Base-by-base conservation (phyloP, 1,140 invertebrate species). In the Littorina saxatilis region DNA sequence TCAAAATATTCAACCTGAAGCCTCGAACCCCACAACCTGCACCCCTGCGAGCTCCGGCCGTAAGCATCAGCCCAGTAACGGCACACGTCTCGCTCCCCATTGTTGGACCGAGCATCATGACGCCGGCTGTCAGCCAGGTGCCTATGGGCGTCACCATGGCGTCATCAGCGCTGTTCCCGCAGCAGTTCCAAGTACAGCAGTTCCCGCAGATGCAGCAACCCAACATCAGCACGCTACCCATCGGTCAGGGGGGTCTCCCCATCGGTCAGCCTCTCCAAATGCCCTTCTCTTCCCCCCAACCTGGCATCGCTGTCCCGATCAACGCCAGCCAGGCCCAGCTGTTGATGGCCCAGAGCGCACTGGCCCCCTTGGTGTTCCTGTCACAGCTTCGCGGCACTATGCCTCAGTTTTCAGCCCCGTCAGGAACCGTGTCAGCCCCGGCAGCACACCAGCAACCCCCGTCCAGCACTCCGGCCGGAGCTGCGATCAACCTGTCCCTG, bases 1-100 rank as follows among this genome's bases (percentile, higher is more conserved):
- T 84, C 76, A 85, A 88, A 58, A 86, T 88, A 17, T 88, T 88
- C 58, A 88, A 88, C 72, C 74, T 88, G 40, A 82, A 83, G 50
- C 87, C 87, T 47, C 83, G 84, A 52, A 75, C 50, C 2, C 78
- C 79, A 0, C 47, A 73, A 32, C 75, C 82, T 23, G 43, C 40
- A 2, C 66, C 79, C 29, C 20, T 43, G 3, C 9, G 66, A 40
- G 11, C 58, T 3, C 15, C 75, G 4, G 3, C 79, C 40, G 27
- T n/a, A 2, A 27, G n/a, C 23, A 4, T 17, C 5, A 9, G 7
- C 7, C 17, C 43, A 5, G 43, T 47, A 17, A 47, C 43, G 43
- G 5, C 43, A 47, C 43, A 47, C 43, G 23, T 17, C 7, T 43
- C 40, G 13, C 74, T 50, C 11, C n/a, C 13, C 50, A 27, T 52